A percentile compares a stretch with the other conserved stretches of the same genome.
Evolutionary conservation across 2,888 invertebrate genomes (phyloP).

Genomic region (Willowsia nigromaculata): DNA sequence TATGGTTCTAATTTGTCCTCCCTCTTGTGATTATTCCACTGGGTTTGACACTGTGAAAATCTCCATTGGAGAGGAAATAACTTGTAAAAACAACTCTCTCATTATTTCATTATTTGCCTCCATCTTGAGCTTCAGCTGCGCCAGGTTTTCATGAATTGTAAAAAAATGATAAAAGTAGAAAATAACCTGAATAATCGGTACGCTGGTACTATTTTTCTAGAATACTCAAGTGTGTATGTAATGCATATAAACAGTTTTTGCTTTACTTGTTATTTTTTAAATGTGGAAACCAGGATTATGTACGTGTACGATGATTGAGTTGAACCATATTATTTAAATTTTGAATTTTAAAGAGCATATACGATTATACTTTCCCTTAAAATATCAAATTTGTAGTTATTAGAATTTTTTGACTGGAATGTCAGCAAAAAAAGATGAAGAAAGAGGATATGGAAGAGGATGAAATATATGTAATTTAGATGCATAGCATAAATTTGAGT

Average conservation of each 20-base stretch:
- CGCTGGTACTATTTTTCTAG: no score
- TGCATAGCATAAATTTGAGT: neutral
- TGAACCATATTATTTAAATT: no score
- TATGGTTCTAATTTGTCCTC: neutral
- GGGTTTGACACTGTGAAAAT: conserved; percentile 3
- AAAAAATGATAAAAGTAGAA: no score
- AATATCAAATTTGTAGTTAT: neutral
- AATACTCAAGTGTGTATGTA: no score
- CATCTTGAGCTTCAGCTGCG: conserved; percentile 17
- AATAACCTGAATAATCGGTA: no score
- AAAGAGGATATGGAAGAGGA: neutral
- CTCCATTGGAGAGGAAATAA: neutral
- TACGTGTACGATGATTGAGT: no score
- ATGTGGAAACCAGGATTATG: no score
- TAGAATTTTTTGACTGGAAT: neutral
- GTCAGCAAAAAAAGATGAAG: neutral
- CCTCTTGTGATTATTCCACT: conserved; percentile 38
- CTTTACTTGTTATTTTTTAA: no score
- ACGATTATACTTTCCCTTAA: neutral
- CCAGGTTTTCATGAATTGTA: neutral
- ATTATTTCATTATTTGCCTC: no score
- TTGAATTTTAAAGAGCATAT: no score
- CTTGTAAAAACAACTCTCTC: conserved; percentile 12
- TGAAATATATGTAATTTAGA: conserved; percentile 7
- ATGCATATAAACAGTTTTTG: no score